Conservation (phyloP, 2,888 invertebrate species). For the Mesoligia furuncula region DNA sequence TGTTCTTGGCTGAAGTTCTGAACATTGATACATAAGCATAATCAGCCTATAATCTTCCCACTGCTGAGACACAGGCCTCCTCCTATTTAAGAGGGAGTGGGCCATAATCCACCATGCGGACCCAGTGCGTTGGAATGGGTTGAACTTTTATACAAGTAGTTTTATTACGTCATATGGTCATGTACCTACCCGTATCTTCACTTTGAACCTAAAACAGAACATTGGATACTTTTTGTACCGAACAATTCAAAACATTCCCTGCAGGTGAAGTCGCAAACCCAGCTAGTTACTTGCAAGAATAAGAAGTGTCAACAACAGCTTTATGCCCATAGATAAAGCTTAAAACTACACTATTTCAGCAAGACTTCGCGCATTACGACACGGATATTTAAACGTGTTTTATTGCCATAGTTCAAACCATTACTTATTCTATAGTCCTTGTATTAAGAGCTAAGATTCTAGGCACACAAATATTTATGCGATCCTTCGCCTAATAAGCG, state of each 20-base stretch:
- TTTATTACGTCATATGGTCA: neutral
- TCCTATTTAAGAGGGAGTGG: neutral
- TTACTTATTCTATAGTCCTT: slow-evolving; percentile 20
- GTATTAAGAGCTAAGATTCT: slow-evolving; percentile 13
- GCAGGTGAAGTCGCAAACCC: neutral
- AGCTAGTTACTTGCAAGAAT: slow-evolving; percentile 13
- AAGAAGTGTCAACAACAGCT: slow-evolving; percentile 33
- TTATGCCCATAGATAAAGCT: slow-evolving; percentile 9
- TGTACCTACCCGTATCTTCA: neutral
- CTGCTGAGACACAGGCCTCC: neutral
- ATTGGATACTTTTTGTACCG: neutral
- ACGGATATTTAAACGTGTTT: slow-evolving; percentile 44
- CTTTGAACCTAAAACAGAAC: neutral
- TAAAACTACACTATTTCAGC: slow-evolving; percentile 23
- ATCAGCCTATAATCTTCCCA: neutral
- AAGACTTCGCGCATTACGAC: slow-evolving; percentile 9
- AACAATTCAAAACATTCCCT: neutral
- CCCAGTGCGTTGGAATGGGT: neutral
- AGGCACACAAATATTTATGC: slow-evolving; percentile 35
- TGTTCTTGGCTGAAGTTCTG: neutral
- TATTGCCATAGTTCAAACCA: slow-evolving; percentile 34
- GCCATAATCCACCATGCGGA: too few relatives aligned
- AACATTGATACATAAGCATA: neutral
- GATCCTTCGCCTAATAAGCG: slow-evolving; percentile 27
- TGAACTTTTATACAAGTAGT: neutral